phyloP scores from a whole-genome alignment of 1,140 invertebrate species.

The Chironomus striatipennis region DNA sequence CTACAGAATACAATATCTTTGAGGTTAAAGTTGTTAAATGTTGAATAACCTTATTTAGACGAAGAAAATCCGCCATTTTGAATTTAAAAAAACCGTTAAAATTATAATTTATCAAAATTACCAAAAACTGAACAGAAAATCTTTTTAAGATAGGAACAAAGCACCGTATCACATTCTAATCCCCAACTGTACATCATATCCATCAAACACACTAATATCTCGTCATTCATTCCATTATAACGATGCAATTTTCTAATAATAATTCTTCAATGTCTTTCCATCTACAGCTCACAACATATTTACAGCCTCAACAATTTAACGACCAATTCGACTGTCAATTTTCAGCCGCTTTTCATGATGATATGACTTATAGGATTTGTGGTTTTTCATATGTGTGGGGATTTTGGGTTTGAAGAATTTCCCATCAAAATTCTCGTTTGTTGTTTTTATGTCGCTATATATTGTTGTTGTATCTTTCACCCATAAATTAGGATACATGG shows the following conservation, averaged over 20 bases:
- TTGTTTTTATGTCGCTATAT: neutral
- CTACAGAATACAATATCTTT: too few species aligned
- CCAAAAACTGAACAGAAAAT: neutral
- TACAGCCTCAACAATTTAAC: neutral
- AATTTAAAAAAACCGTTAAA: neutral
- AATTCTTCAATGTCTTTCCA: too few species aligned
- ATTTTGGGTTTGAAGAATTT: neutral
- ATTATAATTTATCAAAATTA: neutral
- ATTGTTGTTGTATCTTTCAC: neutral
- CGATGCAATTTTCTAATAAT: too few species aligned
- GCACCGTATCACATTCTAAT: too few species aligned
- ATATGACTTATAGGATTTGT: slow-evolving; percentile 20
- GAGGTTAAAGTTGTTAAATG: too few species aligned
- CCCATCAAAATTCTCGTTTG: neutral
- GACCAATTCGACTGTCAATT: slow-evolving; percentile 21
- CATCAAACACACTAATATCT: too few species aligned
- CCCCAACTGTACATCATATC: too few species aligned
- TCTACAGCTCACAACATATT: too few species aligned
- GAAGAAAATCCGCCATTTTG: neutral
- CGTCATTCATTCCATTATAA: too few species aligned
- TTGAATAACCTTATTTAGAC: too few species aligned
- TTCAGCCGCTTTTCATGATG: neutral
- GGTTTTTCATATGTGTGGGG: neutral
- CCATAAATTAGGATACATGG: slow-evolving; percentile 21
- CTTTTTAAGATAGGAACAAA: neutral